Evolutionary conservation across 2,797 vertebrate species (phyloP), one percentile per base, ranked within the genome.

Genomic region (Vespertilio murinus): DNA sequence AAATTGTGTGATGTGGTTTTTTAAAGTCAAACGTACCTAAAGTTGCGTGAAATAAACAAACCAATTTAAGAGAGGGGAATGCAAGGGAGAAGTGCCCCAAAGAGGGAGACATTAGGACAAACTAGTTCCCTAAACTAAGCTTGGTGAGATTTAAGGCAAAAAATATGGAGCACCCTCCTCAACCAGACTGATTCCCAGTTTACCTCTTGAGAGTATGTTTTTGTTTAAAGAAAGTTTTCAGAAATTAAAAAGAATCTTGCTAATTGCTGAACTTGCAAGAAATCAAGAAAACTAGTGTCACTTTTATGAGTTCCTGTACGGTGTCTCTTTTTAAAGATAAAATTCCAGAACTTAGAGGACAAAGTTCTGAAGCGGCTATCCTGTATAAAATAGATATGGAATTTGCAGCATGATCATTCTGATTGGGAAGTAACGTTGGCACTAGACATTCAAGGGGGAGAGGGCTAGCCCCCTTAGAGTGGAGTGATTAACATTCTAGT

Each of bases 141-240:
- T 81, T 94, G 22, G 22, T 42, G 75, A 40, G 25, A 56, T 25
- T 8, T 47, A 23, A 69, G 65, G 20, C 40, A 42, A 45, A 90
- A 78, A 42, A 45, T 38, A 8, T 23, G 69, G 35, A 80, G 22
- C 13, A 30, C 5, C 12, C 25, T 8, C 25, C 12, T 81, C 38
- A 88, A 25, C 9, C n/a, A 30, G 54, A 90, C 13, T 1, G 6
- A 88, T 25, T 42, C 11, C 23, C 11, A 13, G 7, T 83, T 49
- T 83, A 30, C 75, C 40, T 93, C 52, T 70, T 54, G 20, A 28
- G 42, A 91, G 11, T 30, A 71, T 71, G 5, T 10, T 91, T 92
- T 93, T 92, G 20, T 65, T 87, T 75, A 90, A 69, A 45, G 33
- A 49, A 73, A 25, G 5, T 70, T 92, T 92, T 87, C 52, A 87